Conservation (phyloP, 2,797 vertebrate genomes). For the Syncerus caffer region DNA sequence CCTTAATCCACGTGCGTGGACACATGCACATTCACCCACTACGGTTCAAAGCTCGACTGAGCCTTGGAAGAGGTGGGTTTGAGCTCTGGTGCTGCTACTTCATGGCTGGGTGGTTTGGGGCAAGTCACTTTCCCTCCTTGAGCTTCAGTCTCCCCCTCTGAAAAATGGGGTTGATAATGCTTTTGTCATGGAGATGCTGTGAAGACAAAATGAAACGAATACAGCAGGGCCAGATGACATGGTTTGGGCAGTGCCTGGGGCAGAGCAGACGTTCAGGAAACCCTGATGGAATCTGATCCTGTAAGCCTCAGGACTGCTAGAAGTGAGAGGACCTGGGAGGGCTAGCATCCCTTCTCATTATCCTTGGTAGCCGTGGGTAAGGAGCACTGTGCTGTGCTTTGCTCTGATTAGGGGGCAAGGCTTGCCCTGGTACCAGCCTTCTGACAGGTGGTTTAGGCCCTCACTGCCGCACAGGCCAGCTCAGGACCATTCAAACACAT, state of each 20-base stretch:
- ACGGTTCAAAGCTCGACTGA: rapidly evolving
- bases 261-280: background rate
- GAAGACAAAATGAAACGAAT: background rate
- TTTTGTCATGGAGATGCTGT: background rate
- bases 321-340: background rate
- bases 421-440: background rate
- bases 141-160: background rate
- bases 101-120: background rate
- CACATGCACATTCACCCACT: rapidly evolving
- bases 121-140: background rate
- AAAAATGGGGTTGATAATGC: background rate
- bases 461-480: background rate
- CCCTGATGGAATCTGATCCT: no score
- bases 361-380: background rate
- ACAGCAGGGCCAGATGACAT: background rate
- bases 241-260: background rate
- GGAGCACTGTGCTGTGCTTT: background rate
- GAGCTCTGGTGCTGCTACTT: background rate
- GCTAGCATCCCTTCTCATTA: background rate
- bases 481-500: background rate
- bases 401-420: background rate
- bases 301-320: background rate
- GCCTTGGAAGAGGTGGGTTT: background rate
- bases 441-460: background rate
- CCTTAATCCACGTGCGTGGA: rapidly evolving